Conservation (phyloP, 1,140 invertebrate genomes). For the Delia radicum region DNA sequence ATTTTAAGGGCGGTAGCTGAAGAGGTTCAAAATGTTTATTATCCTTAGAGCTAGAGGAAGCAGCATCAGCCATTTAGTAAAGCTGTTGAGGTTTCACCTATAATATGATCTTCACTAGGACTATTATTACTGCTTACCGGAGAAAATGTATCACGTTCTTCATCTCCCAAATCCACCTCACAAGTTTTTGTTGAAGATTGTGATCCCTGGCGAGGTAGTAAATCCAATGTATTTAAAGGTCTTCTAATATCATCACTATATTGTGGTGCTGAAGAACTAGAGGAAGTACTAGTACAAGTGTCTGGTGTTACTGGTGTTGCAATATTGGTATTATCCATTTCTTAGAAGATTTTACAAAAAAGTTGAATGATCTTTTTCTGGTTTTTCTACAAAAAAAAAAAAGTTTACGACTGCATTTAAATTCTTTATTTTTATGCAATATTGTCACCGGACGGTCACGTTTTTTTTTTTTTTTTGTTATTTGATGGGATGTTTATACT, state of each 20-base stretch:
- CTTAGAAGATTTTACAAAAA: too few species aligned
- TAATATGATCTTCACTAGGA: constrained; percentile 15
- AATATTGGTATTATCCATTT: neutral
- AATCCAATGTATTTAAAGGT: constrained; percentile 30
- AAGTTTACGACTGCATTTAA: constrained; percentile 5
- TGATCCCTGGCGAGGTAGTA: constrained; percentile 35
- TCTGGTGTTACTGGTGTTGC: neutral
- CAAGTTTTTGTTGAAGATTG: constrained; percentile 44
- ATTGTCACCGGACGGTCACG: constrained; percentile 4
- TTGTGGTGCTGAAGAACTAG: constrained; percentile 45
- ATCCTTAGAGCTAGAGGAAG: constrained; percentile 12
- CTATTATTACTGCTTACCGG: constrained; percentile 32
- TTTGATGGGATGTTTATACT: neutral
- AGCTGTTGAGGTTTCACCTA: neutral
- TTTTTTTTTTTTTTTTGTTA: neutral
- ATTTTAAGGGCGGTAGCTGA: constrained; percentile 32
- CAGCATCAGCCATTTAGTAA: neutral
- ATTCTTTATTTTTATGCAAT: neutral
- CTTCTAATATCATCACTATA: constrained; percentile 49
- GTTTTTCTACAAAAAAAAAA: too few species aligned
- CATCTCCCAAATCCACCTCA: constrained; percentile 47
- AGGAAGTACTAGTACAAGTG: constrained; percentile 27
- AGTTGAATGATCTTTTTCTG: too few species aligned
- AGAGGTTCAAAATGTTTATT: constrained; percentile 36
- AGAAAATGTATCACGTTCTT: constrained; percentile 50